Evolutionary conservation across 1,140 invertebrate genomes (phyloP).

Genomic region (Centruroides sculpturatus): DNA sequence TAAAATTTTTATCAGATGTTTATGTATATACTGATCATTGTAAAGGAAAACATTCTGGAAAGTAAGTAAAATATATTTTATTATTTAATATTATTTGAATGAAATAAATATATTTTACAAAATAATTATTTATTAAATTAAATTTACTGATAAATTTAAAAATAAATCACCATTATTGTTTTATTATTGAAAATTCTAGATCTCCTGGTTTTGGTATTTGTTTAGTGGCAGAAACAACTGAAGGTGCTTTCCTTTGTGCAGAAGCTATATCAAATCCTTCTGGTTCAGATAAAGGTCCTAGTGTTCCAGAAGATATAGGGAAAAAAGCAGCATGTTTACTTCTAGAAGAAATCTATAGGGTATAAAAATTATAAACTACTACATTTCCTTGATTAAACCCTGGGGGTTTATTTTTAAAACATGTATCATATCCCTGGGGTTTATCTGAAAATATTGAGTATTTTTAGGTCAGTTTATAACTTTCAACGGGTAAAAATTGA

Average conservation of each 20-base stretch:
- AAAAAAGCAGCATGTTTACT: conserved; percentile 59
- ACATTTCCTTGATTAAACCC: no score
- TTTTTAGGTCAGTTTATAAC: no score
- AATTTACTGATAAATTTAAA: not conserved
- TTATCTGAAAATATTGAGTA: no score
- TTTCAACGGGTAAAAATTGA: no score
- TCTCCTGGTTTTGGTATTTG: conserved; percentile 74
- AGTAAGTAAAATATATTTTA: conserved; percentile 45
- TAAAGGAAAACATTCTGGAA: conserved; percentile 67
- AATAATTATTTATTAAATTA: not conserved
- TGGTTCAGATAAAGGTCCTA: conserved; percentile 31
- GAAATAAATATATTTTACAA: not conserved
- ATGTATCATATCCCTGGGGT: no score
- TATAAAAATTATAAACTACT: no score
- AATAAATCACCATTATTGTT: not conserved
- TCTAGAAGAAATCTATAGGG: conserved; percentile 74
- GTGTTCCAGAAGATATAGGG: conserved; percentile 78
- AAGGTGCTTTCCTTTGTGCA: conserved; percentile 52
- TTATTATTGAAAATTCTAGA: conserved; percentile 22
- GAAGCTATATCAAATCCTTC: conserved; percentile 36
- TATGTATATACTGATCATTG: conserved; percentile 88
- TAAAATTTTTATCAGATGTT: conserved; percentile 87
- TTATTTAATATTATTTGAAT: conserved; percentile 1
- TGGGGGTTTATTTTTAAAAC: no score
- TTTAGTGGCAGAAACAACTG: conserved; percentile 80